Evolutionary conservation across 2,797 vertebrate genomes (phyloP), one percentile per base, ranked within the genome.

Genomic region (Rhodeus uyekii): DNA sequence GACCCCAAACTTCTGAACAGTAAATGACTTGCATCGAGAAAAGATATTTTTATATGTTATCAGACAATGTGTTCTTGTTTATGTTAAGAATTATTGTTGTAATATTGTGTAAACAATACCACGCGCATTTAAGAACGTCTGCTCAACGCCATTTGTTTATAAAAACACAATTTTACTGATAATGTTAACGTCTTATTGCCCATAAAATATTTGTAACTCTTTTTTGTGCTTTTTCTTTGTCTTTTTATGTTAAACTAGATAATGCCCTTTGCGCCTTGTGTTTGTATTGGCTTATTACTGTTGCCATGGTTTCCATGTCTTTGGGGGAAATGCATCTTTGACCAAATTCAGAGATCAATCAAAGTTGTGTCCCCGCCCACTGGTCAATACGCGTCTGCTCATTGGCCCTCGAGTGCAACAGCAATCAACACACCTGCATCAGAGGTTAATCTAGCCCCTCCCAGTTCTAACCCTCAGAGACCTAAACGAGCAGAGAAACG

Each of bases 241-340:
- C 5, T 50, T 48, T n/a, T n/a, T 74, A 29, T 42, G 22, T 1
- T 32, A 55, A 53, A 16, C 2, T 55, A 78, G 72, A 72, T 81
- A 22, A 83, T 74, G 63, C 4, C 10, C n/a, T 61, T 85, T 63
- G 38, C 48, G 27, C 29, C 6, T 55, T 36, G 84, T 75, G 65
- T 90, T 77, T 71, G 77, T 72, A 65, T 85, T 0, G 53, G 89
- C 14, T n/a, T 89, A 14, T 67, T 88, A 7, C 29, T 92, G 55
- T 53, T 91, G 73, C 79, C 86, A 22, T 82, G 86, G 76, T 63
- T 88, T 18, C 88, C 87, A 1, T 34, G 64, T 34, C 64, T 86
- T 58, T 82, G 83, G 78, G 91, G 87, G 71, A 93, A 85, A 82
- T 94, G 93, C 89, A 85, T 94, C 85, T 94, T 90, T 86, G 94